Evolutionary conservation across 2,888 invertebrate species (phyloP), one percentile per base, ranked within the genome.

Genomic region (Acleris literana): DNA sequence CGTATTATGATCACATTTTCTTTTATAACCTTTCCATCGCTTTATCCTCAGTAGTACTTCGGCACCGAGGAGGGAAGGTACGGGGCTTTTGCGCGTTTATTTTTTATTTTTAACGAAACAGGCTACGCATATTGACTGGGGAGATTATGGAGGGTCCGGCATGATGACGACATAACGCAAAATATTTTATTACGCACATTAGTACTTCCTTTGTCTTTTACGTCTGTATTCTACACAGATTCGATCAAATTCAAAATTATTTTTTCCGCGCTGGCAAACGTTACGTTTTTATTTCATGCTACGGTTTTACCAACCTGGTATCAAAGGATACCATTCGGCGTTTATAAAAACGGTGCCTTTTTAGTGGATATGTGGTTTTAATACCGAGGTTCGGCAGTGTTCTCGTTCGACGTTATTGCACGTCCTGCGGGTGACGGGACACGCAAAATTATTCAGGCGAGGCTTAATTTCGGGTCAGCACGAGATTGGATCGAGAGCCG

Each of bases 1-100:
- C 76, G 82, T 84, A 86, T 87, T 88, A 88, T 84, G 84, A 85
- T 88, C 84, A 82, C 82, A 86, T 88, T 87, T 87, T 79, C 82
- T 79, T 86, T 84, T 83, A 83, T 78, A 82, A 80, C 84, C 80
- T 81, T 79, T 79, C 81, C 77, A 83, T 82, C 74, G 82, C 81
- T 82, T 84, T 82, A 86, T 85, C 82, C 79, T 71, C 71, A 72
- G 71, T 75, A 78, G 49, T 51, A 54, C 46, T 18, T n/a, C 29
- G 54, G 53, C 49, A 59, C 49, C 43, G 20, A 49, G 55, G 51
- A 58, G 58, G 77, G 79, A 76, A 74, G 73, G 75, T 77, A 80
- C 83, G 79, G 81, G 76, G 74, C 77, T 76, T 78, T 76, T 81
- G 77, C 76, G 71, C 81, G 82, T 83, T 79, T 79, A 83, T 84